Conservation (phyloP, 2,888 invertebrate genomes). For the Xestia sexstrigata region DNA sequence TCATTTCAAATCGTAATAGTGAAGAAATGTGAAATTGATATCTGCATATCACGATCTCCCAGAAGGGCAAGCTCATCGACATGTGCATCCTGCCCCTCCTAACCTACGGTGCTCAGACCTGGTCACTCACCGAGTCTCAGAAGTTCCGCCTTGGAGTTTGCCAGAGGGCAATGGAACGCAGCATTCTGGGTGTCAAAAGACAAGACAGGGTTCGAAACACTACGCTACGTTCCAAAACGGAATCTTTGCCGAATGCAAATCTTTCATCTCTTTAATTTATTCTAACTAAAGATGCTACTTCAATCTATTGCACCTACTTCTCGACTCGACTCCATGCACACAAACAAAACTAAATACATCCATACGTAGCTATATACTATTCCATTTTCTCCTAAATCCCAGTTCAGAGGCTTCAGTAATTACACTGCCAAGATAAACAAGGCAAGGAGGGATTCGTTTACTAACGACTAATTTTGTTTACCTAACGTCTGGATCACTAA, state of each 20-base stretch:
- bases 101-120: too few species aligned
- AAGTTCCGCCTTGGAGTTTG: too few species aligned
- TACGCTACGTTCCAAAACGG: too few species aligned
- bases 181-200: too few species aligned
- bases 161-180: too few species aligned
- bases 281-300: neutral
- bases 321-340: slow-evolving; percentile 11
- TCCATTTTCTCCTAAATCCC: slow-evolving; percentile 57
- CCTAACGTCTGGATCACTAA: slow-evolving; percentile 76
- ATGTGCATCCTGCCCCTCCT: too few species aligned
- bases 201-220: too few species aligned
- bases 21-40: neutral
- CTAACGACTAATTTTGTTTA: slow-evolving; percentile 80
- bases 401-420: slow-evolving; percentile 68
- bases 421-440: slow-evolving; percentile 75
- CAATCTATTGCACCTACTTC: neutral
- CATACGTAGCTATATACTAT: slow-evolving; percentile 26
- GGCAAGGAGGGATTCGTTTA: slow-evolving; percentile 76
- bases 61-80: too few species aligned
- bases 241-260: neutral
- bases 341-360: slow-evolving; percentile 25
- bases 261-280: neutral
- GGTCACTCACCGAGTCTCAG: too few species aligned
- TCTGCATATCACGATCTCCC: neutral
- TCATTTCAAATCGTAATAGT: neutral